Base-by-base conservation (phyloP, 2,888 invertebrate species). In the Diplazon laetatorius region DNA sequence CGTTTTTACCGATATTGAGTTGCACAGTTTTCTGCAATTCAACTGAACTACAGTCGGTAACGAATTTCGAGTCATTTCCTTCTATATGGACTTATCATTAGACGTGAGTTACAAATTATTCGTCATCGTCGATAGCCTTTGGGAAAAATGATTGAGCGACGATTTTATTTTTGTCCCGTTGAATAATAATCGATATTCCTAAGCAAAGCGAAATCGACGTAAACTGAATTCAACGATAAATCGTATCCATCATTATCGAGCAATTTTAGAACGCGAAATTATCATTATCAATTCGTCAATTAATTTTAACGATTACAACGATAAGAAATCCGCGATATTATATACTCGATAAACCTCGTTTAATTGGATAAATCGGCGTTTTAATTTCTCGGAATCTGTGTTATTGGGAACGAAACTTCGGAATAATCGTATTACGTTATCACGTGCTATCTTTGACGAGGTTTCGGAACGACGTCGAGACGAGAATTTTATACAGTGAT, bases 301-400 rank as follows among this genome's bases (percentile, higher is more conserved):
- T 85, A 85, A 85, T 62, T 83, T 88, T 87, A 82, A 87, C 83
- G 86, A 84, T 57, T 75, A 42, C 50, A 25, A 66, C 22, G 18
- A 74, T 78, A 76, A 39, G 42, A 55, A 30, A 70, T 52, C 65
- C 59, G 63, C 71, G 62, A n/a, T n/a, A n/a, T 30, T 30, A 2
- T 2, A 44, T 44, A 77, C 63, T 71, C 55, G 60, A 65, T 80
- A 80, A 76, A 73, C 48, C 65, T 78, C 80, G 82, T 85, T 86
- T 5, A 87, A 88, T 85, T 84, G 81, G 87, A 87, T 85, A 84
- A 86, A 85, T 0, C 69, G 76, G 78, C 76, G 14, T 44, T 30
- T 6, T 30, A 5, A 30, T 30, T 30, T 30, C 30, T 6, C 2
- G 4, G 30, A 37, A 71, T 74, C 65, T n/a, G n/a, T n/a, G 39